Evolutionary conservation across 2,113 vertebrate genomes (phyloP).

Genomic region (Copsychus sechellarum): DNA sequence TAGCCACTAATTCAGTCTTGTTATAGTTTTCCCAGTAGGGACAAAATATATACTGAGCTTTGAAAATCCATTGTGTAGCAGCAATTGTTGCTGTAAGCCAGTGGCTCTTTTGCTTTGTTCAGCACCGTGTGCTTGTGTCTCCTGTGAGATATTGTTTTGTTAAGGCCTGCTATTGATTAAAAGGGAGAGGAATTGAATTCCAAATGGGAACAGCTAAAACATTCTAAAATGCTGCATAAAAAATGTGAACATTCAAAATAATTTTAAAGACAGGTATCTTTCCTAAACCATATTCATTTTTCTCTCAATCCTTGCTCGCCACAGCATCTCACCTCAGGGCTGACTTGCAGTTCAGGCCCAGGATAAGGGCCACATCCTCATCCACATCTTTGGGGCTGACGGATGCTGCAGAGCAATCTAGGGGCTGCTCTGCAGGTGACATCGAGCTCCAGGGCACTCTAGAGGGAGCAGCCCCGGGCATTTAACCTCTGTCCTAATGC

Average conservation of each 20-base stretch:
- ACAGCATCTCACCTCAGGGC: not conserved
- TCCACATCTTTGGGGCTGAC: not conserved
- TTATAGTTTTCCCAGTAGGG: constrained; percentile 56
- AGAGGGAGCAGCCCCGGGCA: not conserved
- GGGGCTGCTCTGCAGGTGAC: not conserved
- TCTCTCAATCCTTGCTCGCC: not conserved
- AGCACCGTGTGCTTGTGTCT: constrained; percentile 51
- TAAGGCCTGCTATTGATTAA: constrained; percentile 65
- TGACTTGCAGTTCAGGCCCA: not conserved
- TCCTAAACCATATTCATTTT: not conserved
- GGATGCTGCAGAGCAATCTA: not conserved
- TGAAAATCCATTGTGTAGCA: constrained; percentile 60
- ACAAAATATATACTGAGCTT: constrained; percentile 63
- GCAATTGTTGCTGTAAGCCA: constrained; percentile 58
- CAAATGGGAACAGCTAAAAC: not conserved
- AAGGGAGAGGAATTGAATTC: constrained; percentile 53
- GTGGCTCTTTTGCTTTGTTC: constrained; percentile 63
- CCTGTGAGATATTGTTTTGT: constrained; percentile 65
- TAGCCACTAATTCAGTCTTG: constrained; percentile 59
- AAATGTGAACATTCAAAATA: constrained; percentile 1
- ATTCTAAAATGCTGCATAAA: constrained; percentile 1
- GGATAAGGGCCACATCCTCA: not conserved
- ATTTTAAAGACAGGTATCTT: not conserved
- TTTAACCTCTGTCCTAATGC: not conserved
- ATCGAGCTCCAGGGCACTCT: not conserved